Conservation (phyloP, 2,797 vertebrate genomes). For the Oreonectes daqikongensis region DNA sequence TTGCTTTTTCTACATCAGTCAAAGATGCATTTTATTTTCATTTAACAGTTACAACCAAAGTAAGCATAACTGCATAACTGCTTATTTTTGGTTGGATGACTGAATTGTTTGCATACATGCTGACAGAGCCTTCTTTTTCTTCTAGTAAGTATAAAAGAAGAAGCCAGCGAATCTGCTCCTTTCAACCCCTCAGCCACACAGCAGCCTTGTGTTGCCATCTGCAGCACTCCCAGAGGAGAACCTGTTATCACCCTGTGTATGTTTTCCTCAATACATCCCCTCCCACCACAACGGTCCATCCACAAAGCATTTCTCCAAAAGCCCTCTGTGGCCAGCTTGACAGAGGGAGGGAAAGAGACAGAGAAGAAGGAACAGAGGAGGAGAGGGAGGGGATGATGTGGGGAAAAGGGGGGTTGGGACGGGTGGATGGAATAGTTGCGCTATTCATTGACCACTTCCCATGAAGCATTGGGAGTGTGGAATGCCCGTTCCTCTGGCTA, state of each 20-base stretch:
- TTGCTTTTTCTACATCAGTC: neutral
- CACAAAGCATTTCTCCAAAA: slow-evolving; percentile 73
- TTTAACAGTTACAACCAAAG: neutral
- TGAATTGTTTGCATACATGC: slow-evolving; percentile 1
- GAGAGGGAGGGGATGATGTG: slow-evolving; percentile 62
- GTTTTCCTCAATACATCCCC: slow-evolving; percentile 75
- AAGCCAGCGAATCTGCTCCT: slow-evolving; percentile 58
- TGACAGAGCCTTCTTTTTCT: slow-evolving; percentile 43
- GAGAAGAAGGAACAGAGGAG: slow-evolving; percentile 37
- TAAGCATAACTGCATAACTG: neutral
- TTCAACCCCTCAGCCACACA: slow-evolving; percentile 59
- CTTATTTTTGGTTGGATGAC: slow-evolving; percentile 4
- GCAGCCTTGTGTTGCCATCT: slow-evolving; percentile 71
- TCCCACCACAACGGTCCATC: slow-evolving; percentile 40
- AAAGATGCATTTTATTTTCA: neutral
- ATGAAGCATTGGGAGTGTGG: slow-evolving; percentile 79
- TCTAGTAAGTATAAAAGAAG: slow-evolving; percentile 46
- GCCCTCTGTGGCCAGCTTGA: slow-evolving; percentile 71
- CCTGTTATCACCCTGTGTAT: slow-evolving; percentile 76
- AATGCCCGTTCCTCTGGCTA: slow-evolving; percentile 77
- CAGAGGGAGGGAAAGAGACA: slow-evolving; percentile 49
- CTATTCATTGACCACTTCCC: slow-evolving; percentile 76
- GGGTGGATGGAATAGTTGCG: slow-evolving; percentile 73
- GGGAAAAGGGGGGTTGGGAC: slow-evolving; percentile 55
- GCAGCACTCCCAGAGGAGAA: slow-evolving; percentile 79